Evolutionary conservation across 37 sponge, comb jelly and placozoan genomes (phyloP), one percentile per base, ranked within the genome.

Genomic region (Diacarnus erythraeanus): DNA sequence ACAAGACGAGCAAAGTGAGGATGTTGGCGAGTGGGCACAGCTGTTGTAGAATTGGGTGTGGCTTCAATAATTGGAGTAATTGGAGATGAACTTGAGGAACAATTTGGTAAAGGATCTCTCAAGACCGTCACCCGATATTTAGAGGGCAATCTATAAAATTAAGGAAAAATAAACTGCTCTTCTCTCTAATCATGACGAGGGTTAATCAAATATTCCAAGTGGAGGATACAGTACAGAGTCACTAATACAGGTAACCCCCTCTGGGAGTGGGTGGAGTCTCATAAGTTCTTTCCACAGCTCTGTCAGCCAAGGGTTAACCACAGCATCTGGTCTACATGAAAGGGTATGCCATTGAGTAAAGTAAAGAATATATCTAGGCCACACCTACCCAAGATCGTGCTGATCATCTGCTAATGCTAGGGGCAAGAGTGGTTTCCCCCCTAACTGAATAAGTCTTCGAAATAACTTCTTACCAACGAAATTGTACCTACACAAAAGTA

Each of bases 341-440:
- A 2, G 30, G 44, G 26, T 17, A 36, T 23, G 51, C 43, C 21
- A 21, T 37, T 68, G 34, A 35, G 38, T 27, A 21, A 12, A 3
- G 5, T 20, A 41, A 23, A 23, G 20, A 43, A 43, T 18, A 43
- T 36, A 29, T 12, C 33, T 6, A 23, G 8, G 29, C 17, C 8
- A 43, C 72, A 63, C 86, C 57, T 39, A 86, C 89, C 99, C 99
- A 34, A 94, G 67, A 58, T 94, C 95, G 81, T 98, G 97, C 58
- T 98, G 99, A 60, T 98, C 99, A 63, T 98, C 99, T 18, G 83
- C 97, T 37, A 93, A 66, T 1, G 86, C 92, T 21, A 96, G 80
- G 12, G 85, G 88, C 29, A 83, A n/a, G 33, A 97, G 61, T 4
- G 85, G 35, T 8, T 77, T 58, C n/a, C 80, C 91, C 33, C 97